Percentiles rank a stretch among this genome's conserved stretches.
Conservation (phyloP, 2,113 vertebrate species). For the Anoplopoma fimbria region DNA sequence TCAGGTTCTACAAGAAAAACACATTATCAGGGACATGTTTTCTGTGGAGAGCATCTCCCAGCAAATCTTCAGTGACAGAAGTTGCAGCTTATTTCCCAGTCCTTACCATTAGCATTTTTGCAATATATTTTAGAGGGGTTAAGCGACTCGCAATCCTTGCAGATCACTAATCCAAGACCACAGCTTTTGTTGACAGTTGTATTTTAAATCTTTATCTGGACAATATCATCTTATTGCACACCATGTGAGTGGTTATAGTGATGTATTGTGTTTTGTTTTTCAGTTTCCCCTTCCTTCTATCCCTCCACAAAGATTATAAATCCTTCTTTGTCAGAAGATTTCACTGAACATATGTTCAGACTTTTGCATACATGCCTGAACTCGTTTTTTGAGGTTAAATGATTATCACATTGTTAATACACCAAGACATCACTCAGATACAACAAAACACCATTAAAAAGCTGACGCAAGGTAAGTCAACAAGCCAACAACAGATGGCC, state of each 20-base stretch:
- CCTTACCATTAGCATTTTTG: slow-evolving; percentile 59
- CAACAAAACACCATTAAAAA: slow-evolving; percentile 84
- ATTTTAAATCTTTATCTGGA: slow-evolving; percentile 74
- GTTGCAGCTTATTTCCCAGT: slow-evolving; percentile 61
- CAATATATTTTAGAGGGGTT: slow-evolving; percentile 52
- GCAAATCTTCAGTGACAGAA: slow-evolving; percentile 69
- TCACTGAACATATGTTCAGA: slow-evolving; percentile 78
- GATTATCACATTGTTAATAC: slow-evolving; percentile 85
- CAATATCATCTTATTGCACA: slow-evolving; percentile 48
- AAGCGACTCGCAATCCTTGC: slow-evolving; percentile 45
- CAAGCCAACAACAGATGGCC: slow-evolving; percentile 87
- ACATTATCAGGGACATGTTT: slow-evolving; percentile 71
- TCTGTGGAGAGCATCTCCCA: slow-evolving; percentile 48
- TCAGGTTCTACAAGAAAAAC: slow-evolving; percentile 82
- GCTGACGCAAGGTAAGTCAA: slow-evolving; percentile 83
- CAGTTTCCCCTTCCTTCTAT: slow-evolving; percentile 37
- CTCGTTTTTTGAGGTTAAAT: slow-evolving; percentile 81
- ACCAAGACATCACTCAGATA: slow-evolving; percentile 80
- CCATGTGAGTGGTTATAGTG: slow-evolving; percentile 10
- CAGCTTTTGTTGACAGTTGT: slow-evolving; percentile 49
- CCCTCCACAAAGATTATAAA: slow-evolving; percentile 69
- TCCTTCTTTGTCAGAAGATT: slow-evolving; percentile 74
- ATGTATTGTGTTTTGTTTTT: slow-evolving; percentile 53
- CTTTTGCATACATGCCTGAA: slow-evolving; percentile 49
- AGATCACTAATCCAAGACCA: slow-evolving; percentile 66